Conservation (phyloP, 2,797 vertebrate species). For the Gadopsis marmoratus region DNA sequence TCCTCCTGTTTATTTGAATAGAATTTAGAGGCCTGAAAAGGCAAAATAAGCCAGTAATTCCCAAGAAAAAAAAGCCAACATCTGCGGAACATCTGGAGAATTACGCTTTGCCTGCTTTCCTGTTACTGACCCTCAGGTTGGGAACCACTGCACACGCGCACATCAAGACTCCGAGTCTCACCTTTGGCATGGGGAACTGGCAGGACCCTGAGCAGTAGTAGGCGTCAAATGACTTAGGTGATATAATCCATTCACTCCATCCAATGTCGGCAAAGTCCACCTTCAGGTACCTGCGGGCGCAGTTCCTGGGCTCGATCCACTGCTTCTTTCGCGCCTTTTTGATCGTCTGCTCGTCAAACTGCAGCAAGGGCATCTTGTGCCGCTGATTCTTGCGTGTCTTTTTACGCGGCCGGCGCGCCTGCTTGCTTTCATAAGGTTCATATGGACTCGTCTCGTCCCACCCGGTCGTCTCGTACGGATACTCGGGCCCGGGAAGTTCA, state of each 20-base stretch:
- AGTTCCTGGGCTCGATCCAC: slow-evolving; percentile 92
- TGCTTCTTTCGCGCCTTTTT: slow-evolving; percentile 95
- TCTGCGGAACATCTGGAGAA: background rate
- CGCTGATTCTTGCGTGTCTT: slow-evolving; percentile 90
- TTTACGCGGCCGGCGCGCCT: slow-evolving; percentile 87
- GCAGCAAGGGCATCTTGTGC: slow-evolving; percentile 91
- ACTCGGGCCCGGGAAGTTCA: slow-evolving; percentile 92
- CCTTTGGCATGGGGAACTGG: slow-evolving; percentile 98
- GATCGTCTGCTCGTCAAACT: slow-evolving; percentile 95
- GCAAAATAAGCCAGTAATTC: background rate
- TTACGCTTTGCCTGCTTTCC: background rate
- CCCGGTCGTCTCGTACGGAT: slow-evolving; percentile 85
- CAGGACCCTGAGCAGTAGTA: slow-evolving; percentile 97
- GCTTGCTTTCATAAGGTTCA: slow-evolving; percentile 86
- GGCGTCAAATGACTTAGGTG: slow-evolving; percentile 96
- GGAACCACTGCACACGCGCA: background rate
- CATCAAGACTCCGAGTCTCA: slow-evolving; percentile 64
- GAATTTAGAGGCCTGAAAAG: background rate
- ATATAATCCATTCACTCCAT: slow-evolving; percentile 99
- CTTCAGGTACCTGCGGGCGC: slow-evolving; percentile 93
- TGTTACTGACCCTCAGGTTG: background rate
- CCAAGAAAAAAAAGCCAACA: background rate
- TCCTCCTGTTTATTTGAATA: background rate
- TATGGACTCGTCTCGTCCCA: slow-evolving; percentile 91
- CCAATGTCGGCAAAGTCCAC: slow-evolving; percentile 99